Conservation (phyloP, 2,113 vertebrate genomes). For the Delphinus delphis region DNA sequence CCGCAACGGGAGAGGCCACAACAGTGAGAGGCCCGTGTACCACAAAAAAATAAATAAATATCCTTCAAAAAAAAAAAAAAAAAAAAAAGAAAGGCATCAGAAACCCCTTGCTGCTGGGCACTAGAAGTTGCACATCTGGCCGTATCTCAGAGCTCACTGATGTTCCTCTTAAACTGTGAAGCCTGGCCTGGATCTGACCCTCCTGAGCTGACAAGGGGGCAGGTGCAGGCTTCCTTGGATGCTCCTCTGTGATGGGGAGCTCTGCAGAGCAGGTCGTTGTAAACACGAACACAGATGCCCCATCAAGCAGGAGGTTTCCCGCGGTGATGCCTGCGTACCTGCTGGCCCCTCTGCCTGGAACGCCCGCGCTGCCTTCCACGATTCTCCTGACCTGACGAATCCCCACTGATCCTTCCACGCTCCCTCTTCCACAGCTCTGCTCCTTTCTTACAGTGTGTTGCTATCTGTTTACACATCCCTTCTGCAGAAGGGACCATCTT, state of each 20-base stretch:
- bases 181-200: not conserved
- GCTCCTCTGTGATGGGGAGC: not conserved
- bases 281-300: not conserved
- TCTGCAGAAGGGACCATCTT: not conserved
- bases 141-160: not conserved
- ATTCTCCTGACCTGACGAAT: not conserved
- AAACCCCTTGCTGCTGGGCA: not conserved
- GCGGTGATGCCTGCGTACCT: too few species aligned
- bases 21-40: too few species aligned
- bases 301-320: not conserved
- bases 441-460: not conserved
- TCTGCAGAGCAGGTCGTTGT: not conserved
- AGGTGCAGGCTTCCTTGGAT: not conserved
- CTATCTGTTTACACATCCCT: not conserved
- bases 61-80: too few species aligned
- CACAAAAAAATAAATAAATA: too few species aligned
- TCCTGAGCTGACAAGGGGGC: accelerated
- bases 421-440: accelerated
- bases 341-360: not conserved
- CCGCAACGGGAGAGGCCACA: too few species aligned
- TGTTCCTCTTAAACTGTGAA: not conserved
- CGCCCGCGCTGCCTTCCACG: accelerated
- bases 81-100: not conserved
- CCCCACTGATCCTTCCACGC: accelerated
- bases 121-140: too few species aligned